Evolutionary conservation across 2,113 vertebrate genomes (phyloP), one percentile per base, ranked within the genome.

Genomic region (Oryzias curvinotus): DNA sequence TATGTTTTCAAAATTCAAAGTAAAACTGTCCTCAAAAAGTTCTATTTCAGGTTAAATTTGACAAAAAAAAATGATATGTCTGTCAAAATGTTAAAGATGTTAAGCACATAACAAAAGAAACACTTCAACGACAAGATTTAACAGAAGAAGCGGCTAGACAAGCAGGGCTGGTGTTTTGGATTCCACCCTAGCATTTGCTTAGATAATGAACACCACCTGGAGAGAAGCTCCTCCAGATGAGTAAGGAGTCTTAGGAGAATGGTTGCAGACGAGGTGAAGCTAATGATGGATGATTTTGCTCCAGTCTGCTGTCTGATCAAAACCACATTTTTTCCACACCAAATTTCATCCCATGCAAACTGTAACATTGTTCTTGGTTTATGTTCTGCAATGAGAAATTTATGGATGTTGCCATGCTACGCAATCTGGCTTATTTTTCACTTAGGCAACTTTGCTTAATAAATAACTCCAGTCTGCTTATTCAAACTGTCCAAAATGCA

Each of bases 201-300:
- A 41, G 63, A 76, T 85, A 86, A 90, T 89, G 73, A 86, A 85
- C 89, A 88, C 61, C 86, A 81, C 26, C 78, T 68, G 78, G 43
- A 78, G 65, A 64, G 57, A 61, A 65, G 47, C 47, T 75, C 79
- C 56, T 66, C 69, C 66, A 67, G 49, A 57, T 84, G 79, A 87
- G 69, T 88, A 77, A 76, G 63, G 73, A 78, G 74, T 65, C 68
- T 55, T 84, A 65, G 64, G 66, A 82, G 83, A 68, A 42, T 75
- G 60, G 73, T 67, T 81, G 70, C 78, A 49, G 77, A 83, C 66
- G 77, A 80, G 65, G 73, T 56, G 55, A 81, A 57, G 61, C 69
- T 62, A 74, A 66, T 87, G 85, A 91, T 90, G 74, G 75, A 89
- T 90, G 86, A 68, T 74, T 72, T 74, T 74, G 66, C 79, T 77